phyloP scores from a whole-genome alignment of 2,113 vertebrate genomes.

The Sialia sialis region DNA sequence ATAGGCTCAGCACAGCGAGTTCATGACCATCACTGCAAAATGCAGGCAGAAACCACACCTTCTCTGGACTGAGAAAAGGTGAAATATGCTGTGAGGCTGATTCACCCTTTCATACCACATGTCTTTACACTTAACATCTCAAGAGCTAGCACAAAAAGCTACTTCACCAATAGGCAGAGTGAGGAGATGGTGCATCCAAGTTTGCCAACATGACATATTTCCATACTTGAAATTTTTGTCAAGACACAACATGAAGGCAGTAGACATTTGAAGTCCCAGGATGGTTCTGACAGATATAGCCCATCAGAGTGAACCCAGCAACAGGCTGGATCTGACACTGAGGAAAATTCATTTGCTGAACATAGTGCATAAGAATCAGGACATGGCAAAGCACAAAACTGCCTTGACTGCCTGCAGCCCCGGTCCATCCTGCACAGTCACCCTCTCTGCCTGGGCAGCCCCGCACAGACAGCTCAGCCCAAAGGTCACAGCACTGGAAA shows the following conservation, averaged over 20 bases:
- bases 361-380: neutral
- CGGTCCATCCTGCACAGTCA: neutral
- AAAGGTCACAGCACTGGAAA: neutral
- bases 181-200: accelerated
- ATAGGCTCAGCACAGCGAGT: neutral
- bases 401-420: neutral
- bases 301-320: neutral
- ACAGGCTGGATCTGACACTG: neutral
- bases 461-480: neutral
- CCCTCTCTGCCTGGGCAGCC: neutral
- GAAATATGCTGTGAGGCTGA: neutral
- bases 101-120: neutral
- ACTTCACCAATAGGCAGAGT: neutral
- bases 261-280: neutral
- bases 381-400: neutral
- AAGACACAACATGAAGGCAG: neutral
- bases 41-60: neutral
- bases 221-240: neutral
- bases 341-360: neutral
- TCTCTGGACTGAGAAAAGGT: neutral
- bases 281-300: neutral
- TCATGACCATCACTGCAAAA: neutral
- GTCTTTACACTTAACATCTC: neutral
- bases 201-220: neutral
- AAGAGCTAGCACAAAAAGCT: neutral